Base-by-base conservation (phyloP, 2,113 vertebrate species). In the Chamaea fasciata region DNA sequence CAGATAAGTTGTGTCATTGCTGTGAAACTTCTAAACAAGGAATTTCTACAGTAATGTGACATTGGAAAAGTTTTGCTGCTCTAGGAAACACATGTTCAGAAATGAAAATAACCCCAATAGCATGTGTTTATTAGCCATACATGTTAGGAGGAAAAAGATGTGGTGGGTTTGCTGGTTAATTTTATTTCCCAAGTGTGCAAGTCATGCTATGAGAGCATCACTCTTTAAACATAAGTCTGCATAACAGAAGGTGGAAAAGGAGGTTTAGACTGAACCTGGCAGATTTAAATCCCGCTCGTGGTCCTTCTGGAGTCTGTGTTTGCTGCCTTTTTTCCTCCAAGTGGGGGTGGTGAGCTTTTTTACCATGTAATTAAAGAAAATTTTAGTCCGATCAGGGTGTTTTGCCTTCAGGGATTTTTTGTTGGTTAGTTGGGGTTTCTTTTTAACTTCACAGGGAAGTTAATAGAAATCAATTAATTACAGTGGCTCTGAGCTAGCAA, bases 321-420 rank as follows among this genome's bases (percentile, higher is more conserved):
- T 91, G 31, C 49, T 83, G 41, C 37, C 15, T 76, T 64, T 49
- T 14, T 63, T 50, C 15, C 4, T 50, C 2, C 0, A 0, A 13
- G 22, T 21, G 2, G 6, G 11, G 7, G 9, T 20, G 35, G 35
- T 35, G 33, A 60, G 6, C 46, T 85, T 92, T 88, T n/a, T 65
- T 64, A 84, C 23, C 0, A 0, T 31, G 20, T 69, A 63, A 26
- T 86, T 92, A 68, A 90, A 79, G 33, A 59, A 92, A 84, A 63
- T 4, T 13, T 4, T 13, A 49, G 59, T 39, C 39, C 13, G 33
- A 27, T 89, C 17, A 42, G 65, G 24, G 5, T 41, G 33, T 28
- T 94, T 86, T 82, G 26, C 19, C 42, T 77, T n/a, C 47, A 33
- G 53, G 24, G 31, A 33, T 31, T 63, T 78, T 44, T 44, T 19